phyloP scores from a whole-genome alignment of 2,888 invertebrate species.

The Sthenelais limicola region DNA sequence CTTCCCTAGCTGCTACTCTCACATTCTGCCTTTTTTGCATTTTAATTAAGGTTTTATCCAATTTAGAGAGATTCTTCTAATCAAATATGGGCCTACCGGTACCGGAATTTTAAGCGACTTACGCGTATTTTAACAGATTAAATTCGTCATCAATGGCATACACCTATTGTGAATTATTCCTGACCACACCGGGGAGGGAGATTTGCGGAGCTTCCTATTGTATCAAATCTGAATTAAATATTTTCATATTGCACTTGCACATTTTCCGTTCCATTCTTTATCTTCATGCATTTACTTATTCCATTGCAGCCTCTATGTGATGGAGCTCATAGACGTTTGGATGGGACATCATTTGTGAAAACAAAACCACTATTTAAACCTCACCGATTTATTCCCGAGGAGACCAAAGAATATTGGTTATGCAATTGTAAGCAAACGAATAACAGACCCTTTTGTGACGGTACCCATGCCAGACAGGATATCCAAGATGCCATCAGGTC shows the following conservation, averaged over 20 bases:
- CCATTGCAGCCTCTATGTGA: slow-evolving; percentile 91
- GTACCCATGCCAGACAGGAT: slow-evolving; percentile 79
- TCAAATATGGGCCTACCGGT: no score
- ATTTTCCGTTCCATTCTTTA: neutral
- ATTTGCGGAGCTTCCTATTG: no score
- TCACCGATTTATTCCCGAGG: slow-evolving; percentile 85
- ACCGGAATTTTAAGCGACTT: no score
- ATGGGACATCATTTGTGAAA: slow-evolving; percentile 76
- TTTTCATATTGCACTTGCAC: neutral
- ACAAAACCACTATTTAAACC: slow-evolving; percentile 81
- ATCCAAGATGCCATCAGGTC: slow-evolving; percentile 46
- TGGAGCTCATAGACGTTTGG: slow-evolving; percentile 85
- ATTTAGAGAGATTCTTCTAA: no score
- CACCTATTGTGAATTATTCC: no score
- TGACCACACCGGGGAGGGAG: no score
- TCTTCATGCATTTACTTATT: neutral
- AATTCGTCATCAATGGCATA: no score
- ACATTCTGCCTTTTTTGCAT: no score
- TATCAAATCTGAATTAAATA: no score
- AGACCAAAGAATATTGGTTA: slow-evolving; percentile 94
- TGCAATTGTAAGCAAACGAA: slow-evolving; percentile 98
- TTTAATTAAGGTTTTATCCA: no score
- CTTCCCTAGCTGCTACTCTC: no score
- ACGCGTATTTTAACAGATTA: no score
- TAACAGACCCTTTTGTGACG: slow-evolving; percentile 96